Evolutionary conservation across 2,888 invertebrate genomes (phyloP).

Genomic region (Lapara coniferarum): DNA sequence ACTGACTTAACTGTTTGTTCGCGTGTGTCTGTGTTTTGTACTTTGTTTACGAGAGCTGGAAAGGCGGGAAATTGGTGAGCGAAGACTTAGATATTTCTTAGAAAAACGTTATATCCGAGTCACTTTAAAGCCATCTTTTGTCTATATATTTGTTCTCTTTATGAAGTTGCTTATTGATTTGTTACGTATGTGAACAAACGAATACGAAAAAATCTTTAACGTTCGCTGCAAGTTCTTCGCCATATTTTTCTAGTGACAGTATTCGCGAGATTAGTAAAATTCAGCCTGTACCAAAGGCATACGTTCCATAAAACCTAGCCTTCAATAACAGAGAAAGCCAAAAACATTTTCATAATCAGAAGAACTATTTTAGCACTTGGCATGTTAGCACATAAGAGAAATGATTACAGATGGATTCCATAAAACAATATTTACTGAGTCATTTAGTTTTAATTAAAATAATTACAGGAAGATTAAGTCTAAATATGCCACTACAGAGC

Average conservation of each 20-base stretch:
- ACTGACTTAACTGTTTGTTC: slow-evolving; percentile 50
- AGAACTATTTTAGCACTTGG: no score
- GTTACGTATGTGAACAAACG: no score
- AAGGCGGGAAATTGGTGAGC: slow-evolving; percentile 15
- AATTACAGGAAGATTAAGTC: no score
- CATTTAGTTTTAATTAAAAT: no score
- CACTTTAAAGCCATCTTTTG: not conserved
- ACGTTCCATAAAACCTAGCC: not conserved
- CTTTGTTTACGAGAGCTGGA: slow-evolving; percentile 50
- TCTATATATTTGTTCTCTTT: no score
- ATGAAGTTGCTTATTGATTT: no score
- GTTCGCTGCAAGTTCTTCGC: not conserved
- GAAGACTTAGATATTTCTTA: not conserved
- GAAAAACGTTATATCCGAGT: not conserved
- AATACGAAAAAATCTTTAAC: no score
- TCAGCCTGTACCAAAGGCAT: not conserved
- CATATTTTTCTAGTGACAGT: not conserved
- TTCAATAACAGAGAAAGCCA: not conserved
- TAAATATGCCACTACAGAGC: no score
- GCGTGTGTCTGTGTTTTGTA: slow-evolving; percentile 67
- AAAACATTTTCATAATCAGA: no score
- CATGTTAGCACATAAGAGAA: no score
- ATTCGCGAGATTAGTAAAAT: slow-evolving; percentile 3
- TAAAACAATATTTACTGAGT: no score
- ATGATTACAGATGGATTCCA: no score